These are phyloP conservation scores for Numenius arquata DNA, from an alignment of 2,113 vertebrate genomes.

Conservation along the genomic window DNA sequence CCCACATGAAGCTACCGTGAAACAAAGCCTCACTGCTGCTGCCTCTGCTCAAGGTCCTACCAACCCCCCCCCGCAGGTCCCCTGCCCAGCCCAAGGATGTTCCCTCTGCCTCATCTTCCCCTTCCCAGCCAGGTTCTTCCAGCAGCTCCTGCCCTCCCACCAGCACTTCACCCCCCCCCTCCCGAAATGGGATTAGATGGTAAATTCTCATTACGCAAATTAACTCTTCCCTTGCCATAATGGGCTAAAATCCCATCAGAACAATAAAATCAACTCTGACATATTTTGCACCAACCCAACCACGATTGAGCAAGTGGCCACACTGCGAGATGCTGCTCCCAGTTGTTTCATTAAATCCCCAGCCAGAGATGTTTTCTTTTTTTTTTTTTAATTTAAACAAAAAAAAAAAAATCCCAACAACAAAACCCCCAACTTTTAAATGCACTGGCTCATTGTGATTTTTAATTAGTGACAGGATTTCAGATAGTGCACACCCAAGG, in stretches of 20 bases:
- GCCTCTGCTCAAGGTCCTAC: neutral
- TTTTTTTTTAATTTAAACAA: neutral
- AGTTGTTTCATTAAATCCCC: neutral
- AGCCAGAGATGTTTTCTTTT: neutral
- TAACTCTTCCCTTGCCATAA: neutral
- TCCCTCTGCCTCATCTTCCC: neutral
- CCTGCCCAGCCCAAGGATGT: neutral
- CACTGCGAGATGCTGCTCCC: neutral
- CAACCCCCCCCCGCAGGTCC: neutral
- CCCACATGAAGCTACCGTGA: neutral
- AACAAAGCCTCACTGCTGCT: neutral
- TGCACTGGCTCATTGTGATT: neutral
- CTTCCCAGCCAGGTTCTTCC: neutral
- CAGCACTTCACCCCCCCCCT: neutral
- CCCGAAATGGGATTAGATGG: neutral
- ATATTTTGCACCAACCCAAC: neutral
- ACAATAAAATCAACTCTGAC: neutral
- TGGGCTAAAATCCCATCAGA: neutral
- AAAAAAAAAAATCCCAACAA: neutral
- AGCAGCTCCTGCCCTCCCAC: neutral
- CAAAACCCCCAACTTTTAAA: neutral
- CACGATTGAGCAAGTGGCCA: neutral
- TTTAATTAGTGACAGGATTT: neutral
- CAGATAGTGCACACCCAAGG: slow-evolving; percentile 4
- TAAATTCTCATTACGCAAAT: neutral